Percentiles rank a stretch among this genome's conserved stretches.
These are phyloP conservation scores for Leptinotarsa peninsularis DNA, from an alignment of 2,888 invertebrate species.

Conservation along the genomic window DNA sequence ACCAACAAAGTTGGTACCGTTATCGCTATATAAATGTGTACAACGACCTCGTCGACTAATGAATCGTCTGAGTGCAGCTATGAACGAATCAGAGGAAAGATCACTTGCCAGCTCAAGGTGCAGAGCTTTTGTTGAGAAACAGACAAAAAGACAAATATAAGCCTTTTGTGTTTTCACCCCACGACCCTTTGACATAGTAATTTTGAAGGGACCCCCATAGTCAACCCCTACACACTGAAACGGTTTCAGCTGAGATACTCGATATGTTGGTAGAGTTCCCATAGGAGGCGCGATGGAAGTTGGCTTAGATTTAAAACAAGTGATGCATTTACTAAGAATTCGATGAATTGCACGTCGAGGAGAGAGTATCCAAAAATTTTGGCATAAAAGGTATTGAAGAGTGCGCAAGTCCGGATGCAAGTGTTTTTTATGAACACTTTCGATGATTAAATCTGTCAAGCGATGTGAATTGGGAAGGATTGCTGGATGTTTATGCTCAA, in stretches of 20 bases:
- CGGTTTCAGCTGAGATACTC: slow-evolving; percentile 41
- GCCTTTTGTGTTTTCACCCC: slow-evolving; percentile 37
- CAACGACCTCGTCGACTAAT: too few relatives aligned
- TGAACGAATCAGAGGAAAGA: too few relatives aligned
- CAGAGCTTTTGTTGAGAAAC: slow-evolving; percentile 50
- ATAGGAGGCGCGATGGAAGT: slow-evolving; percentile 44
- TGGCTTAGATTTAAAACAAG: slow-evolving; percentile 34
- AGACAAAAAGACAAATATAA: slow-evolving; percentile 46
- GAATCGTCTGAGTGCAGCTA: too few relatives aligned
- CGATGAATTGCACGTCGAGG: too few relatives aligned
- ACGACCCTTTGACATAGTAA: slow-evolving; percentile 35
- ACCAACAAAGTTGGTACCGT: slow-evolving; percentile 3
- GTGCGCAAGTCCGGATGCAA: neutral
- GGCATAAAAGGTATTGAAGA: too few relatives aligned
- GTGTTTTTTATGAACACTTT: neutral
- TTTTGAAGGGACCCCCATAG: slow-evolving; percentile 35
- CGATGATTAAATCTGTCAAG: neutral
- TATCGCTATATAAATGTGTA: too few relatives aligned
- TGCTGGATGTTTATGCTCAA: too few relatives aligned
- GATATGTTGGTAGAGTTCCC: slow-evolving; percentile 50
- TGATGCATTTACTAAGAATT: slow-evolving; percentile 30
- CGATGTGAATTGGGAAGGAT: neutral
- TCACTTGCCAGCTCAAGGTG: too few relatives aligned
- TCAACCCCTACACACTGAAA: slow-evolving; percentile 33
- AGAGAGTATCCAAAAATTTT: too few relatives aligned